Evolutionary conservation across 92 coral and sea anemone species (phyloP).

Genomic region (Porites evermanni): DNA sequence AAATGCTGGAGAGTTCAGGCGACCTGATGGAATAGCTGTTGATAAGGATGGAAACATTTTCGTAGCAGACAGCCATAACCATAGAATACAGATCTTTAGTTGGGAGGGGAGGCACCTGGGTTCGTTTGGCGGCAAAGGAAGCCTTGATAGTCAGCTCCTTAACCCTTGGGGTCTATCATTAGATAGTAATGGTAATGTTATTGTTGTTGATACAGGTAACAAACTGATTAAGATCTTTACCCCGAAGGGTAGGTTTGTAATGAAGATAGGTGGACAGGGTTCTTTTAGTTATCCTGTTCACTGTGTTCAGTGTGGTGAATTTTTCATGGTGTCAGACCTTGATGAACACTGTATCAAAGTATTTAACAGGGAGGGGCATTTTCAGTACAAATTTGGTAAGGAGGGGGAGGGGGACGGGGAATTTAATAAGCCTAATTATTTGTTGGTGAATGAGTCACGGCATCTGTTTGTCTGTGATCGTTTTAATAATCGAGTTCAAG

Average conservation of each 20-base stretch:
- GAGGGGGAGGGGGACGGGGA: not conserved
- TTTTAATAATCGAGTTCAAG: too few species aligned
- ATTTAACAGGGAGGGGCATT: not conserved
- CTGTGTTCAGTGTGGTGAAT: conserved; percentile 4
- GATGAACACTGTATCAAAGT: not conserved
- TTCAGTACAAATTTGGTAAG: not conserved
- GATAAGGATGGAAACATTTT: not conserved
- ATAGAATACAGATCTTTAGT: not conserved
- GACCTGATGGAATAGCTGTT: not conserved
- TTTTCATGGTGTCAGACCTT: not conserved
- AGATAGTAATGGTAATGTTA: not conserved
- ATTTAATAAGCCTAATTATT: not conserved
- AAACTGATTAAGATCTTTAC: conserved; percentile 10
- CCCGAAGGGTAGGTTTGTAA: not conserved
- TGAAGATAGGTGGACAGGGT: not conserved
- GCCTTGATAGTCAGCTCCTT: conserved; percentile 2
- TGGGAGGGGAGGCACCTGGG: not conserved
- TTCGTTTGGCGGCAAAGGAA: not conserved
- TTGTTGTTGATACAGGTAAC: conserved; percentile 8
- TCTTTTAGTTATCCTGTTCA: conserved; percentile 9
- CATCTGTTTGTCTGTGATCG: conserved; percentile 1
- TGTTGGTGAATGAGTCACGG: not conserved
- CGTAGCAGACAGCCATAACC: not conserved
- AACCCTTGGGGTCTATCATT: conserved; percentile 5
- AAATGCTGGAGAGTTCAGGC: not conserved